These are phyloP conservation scores for Tipula lateralis DNA, from an alignment of 2,888 invertebrate species.

Conservation along the genomic window DNA sequence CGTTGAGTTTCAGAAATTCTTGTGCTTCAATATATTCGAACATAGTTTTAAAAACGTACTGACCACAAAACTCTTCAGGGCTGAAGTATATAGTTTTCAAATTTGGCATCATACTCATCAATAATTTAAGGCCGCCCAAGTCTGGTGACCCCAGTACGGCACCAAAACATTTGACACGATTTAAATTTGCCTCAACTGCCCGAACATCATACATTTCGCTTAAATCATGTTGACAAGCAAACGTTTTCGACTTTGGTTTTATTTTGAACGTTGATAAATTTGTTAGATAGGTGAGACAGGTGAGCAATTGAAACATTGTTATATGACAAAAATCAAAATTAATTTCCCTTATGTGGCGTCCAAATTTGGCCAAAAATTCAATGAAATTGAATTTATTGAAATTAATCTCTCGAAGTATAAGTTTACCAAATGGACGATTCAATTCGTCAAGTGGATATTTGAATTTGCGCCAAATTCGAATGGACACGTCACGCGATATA, in stretches of 20 bases:
- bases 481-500: background rate
- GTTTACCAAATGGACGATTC: background rate
- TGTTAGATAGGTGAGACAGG: background rate
- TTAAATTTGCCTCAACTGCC: background rate
- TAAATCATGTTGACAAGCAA: background rate
- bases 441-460: background rate
- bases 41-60: no score
- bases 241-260: background rate
- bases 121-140: background rate
- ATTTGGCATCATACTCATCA: background rate
- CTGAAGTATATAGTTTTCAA: background rate
- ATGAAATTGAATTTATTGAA: background rate
- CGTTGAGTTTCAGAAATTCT: no score
- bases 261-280: background rate
- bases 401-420: background rate
- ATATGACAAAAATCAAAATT: background rate
- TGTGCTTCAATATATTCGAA: no score
- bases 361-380: background rate
- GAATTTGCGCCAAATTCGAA: background rate
- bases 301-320: background rate
- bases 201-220: no score
- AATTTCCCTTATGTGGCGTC: background rate
- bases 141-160: background rate
- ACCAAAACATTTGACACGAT: background rate
- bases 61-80: no score